Percentiles rank a stretch among this genome's conserved stretches.
Evolutionary conservation across 2,113 vertebrate species (phyloP).

Genomic region (Candoia aspera): DNA sequence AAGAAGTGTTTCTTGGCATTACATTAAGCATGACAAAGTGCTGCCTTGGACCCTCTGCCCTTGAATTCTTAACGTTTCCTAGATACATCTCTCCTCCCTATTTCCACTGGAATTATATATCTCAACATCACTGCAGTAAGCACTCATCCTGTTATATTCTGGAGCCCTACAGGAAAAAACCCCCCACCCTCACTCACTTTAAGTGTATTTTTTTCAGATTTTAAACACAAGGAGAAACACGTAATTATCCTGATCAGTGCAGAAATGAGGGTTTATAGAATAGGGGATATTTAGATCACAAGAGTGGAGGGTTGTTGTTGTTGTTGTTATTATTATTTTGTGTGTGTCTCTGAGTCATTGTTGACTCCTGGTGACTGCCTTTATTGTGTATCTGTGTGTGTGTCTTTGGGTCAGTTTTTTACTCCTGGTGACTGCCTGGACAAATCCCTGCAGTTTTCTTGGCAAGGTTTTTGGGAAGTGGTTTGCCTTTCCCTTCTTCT

Average conservation of each 20-base stretch:
- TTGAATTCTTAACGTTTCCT: background rate
- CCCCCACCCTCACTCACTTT: background rate
- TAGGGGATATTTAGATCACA: background rate
- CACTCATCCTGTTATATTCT: background rate
- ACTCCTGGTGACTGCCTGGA: background rate
- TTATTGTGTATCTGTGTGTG: too few species aligned
- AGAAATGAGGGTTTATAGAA: background rate
- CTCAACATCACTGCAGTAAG: background rate
- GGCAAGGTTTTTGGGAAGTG: background rate
- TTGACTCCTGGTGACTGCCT: too few species aligned
- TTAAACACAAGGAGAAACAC: background rate
- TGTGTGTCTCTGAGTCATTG: too few species aligned
- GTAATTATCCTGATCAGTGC: background rate
- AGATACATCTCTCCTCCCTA: background rate
- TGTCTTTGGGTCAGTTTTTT: too few species aligned
- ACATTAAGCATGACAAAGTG: background rate
- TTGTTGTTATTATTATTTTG: too few species aligned
- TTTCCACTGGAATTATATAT: background rate
- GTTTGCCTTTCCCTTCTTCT: background rate
- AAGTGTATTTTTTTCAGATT: background rate
- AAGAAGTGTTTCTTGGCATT: constrained; percentile 1
- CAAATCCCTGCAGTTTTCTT: background rate
- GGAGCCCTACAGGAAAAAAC: background rate
- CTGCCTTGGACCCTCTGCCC: background rate
- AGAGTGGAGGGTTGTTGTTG: background rate